Percentiles rank a stretch among this genome's conserved stretches.
These are phyloP conservation scores for Chrysotoxum bicinctum DNA, from an alignment of 2,888 invertebrate species.

Conservation along the genomic window DNA sequence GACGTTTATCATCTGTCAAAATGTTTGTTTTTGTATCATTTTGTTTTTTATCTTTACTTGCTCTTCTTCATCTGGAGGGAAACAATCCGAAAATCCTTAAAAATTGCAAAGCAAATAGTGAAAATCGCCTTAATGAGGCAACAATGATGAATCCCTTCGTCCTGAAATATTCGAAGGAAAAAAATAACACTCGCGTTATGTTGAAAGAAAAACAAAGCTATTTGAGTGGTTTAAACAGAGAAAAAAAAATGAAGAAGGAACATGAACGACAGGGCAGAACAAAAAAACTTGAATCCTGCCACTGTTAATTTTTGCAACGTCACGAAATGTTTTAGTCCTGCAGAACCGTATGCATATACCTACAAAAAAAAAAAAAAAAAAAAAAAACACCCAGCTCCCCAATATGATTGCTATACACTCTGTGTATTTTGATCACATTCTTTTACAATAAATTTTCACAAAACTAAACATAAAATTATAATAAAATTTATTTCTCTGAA, in stretches of 20 bases:
- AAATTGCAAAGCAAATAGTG: constrained; percentile 67
- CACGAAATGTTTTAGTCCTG: constrained; percentile 72
- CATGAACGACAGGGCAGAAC: background rate
- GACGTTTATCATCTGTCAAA: constrained; percentile 62
- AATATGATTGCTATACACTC: constrained; percentile 23
- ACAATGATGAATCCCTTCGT: constrained; percentile 39
- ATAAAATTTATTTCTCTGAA: too few species aligned
- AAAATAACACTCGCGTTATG: constrained; percentile 24
- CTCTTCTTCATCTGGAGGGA: background rate
- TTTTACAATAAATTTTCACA: too few species aligned
- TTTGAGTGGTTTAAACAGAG: background rate
- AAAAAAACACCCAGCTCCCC: background rate
- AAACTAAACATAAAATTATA: too few species aligned
- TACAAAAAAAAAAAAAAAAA: constrained; percentile 9
- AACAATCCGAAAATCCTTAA: constrained; percentile 48
- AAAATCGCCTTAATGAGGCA: constrained; percentile 48
- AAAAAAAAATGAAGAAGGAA: constrained; percentile 1
- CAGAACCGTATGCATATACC: constrained; percentile 50
- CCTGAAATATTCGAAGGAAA: background rate
- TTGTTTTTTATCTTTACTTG: background rate
- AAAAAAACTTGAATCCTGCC: constrained; percentile 41
- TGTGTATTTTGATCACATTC: background rate
- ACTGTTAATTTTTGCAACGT: constrained; percentile 72
- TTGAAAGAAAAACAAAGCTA: constrained; percentile 54
- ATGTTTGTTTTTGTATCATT: constrained; percentile 23